Base-by-base conservation (phyloP, 2,888 invertebrate genomes). In the Phragmatobia fuliginosa region DNA sequence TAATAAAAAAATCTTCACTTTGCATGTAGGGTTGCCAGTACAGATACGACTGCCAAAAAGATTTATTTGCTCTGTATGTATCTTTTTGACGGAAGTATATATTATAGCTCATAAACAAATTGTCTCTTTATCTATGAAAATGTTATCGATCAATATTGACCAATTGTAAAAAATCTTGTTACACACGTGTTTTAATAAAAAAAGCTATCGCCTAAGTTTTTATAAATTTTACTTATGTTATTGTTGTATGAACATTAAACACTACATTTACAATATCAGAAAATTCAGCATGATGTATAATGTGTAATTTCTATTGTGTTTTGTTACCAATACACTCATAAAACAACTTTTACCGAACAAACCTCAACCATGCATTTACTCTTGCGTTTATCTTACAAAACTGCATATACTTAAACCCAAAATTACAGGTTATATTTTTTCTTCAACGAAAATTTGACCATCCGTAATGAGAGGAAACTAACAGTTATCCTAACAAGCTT, bases 401-500 rank as follows among this genome's bases (percentile, higher is more conserved):
- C 11, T 59, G 58, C 58, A 59, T 66, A 41, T 59, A 58, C 58
- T 41, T 66, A 52, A 71, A 72, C 49, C 66, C 67, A 70, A 75
- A 76, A 75, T 76, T 65, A 73, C 72, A 64, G 32, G 52, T 71
- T 66, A 65, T 45, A 41, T 65, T 66, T 74, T 72, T 73, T 67
- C n/a, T 70, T 61, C 62, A 61, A 74, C 66, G 69, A 72, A 66
- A 71, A 71, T 76, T 68, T 61, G 67, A 58, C 66, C 66, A 79
- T 79, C 81, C 85, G 80, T 92, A 92, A 92, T 91, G 88, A 91
- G 86, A 85, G 90, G 91, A 90, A 90, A 91, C 90, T 88, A 90
- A 91, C 91, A 88, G 92, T 92, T 92, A 90, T 84, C 90, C 90
- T 93, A 94, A 94, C 94, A 91, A 94, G 94, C 87, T 90, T 92